Conservation (phyloP, 2,888 invertebrate genomes). For the Holacanthella duospinosa region DNA sequence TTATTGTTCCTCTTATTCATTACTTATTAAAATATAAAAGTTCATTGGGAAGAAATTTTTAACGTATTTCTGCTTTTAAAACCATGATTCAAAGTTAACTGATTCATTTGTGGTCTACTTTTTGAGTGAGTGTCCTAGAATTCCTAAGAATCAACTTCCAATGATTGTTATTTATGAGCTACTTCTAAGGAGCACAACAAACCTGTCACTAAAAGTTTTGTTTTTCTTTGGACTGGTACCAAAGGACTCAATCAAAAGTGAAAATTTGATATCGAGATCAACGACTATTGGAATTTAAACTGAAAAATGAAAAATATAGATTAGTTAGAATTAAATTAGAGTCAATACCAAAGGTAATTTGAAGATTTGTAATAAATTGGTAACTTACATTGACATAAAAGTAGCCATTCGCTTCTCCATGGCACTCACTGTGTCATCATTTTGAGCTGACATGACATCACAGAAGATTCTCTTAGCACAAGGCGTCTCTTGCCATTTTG, state of each 20-base stretch:
- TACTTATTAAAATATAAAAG: too few relatives aligned
- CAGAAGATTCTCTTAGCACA: conserved; percentile 69
- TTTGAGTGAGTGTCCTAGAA: background rate
- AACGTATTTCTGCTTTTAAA: background rate
- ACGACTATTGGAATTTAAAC: too few relatives aligned
- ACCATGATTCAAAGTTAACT: background rate
- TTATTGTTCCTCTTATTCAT: conserved; percentile 15
- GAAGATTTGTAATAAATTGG: too few relatives aligned
- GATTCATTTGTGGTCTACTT: background rate
- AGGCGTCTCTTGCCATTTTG: conserved; percentile 62
- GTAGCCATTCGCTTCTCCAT: conserved; percentile 74
- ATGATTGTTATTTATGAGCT: background rate
- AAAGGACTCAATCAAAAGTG: background rate
- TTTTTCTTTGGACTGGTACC: background rate
- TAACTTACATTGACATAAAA: conserved; percentile 59
- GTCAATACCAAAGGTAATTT: too few relatives aligned
- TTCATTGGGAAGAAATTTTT: background rate
- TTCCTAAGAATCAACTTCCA: background rate
- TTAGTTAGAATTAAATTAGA: too few relatives aligned
- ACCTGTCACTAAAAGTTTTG: background rate
- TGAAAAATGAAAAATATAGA: too few relatives aligned
- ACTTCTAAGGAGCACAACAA: background rate
- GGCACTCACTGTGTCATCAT: conserved; percentile 56
- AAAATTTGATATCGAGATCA: too few relatives aligned
- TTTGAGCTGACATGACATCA: conserved; percentile 58